phyloP scores from a whole-genome alignment of 2,888 invertebrate genomes.

The Megastigmus dorsalis region DNA sequence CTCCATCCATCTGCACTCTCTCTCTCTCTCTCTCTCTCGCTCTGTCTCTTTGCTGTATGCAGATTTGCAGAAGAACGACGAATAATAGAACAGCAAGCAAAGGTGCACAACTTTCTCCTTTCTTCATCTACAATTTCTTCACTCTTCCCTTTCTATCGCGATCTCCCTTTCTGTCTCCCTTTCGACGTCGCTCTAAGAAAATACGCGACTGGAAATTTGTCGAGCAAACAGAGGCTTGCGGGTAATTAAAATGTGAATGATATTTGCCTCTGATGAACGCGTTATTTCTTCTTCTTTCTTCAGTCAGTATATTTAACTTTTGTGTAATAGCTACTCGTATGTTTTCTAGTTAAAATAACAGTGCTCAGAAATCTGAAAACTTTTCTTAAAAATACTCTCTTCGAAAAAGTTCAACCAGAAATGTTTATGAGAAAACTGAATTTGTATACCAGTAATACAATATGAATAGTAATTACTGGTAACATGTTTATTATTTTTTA shows the following conservation, averaged over 20 bases:
- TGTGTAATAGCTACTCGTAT: no score
- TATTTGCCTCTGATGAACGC: slow-evolving; percentile 15
- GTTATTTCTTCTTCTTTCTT: neutral
- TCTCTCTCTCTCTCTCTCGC: slow-evolving; percentile 38
- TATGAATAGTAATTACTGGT: no score
- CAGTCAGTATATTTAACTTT: neutral
- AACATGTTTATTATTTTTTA: no score
- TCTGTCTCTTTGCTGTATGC: slow-evolving; percentile 43
- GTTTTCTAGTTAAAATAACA: no score
- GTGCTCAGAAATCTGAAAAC: no score
- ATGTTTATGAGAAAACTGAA: no score
- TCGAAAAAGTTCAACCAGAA: no score
- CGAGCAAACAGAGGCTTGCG: slow-evolving; percentile 32
- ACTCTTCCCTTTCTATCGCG: slow-evolving; percentile 26
- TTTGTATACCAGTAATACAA: no score
- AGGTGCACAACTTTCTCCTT: neutral
- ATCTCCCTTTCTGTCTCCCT: slow-evolving; percentile 5
- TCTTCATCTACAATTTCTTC: slow-evolving; percentile 31
- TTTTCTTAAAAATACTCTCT: no score
- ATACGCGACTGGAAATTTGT: slow-evolving; percentile 42
- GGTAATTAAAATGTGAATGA: slow-evolving; percentile 46
- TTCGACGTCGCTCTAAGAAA: slow-evolving; percentile 36
- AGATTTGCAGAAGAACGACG: slow-evolving; percentile 48
- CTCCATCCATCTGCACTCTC: neutral
- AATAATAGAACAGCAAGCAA: slow-evolving; percentile 47